Evolutionary conservation across 2,797 vertebrate species (phyloP).

Genomic region (Cyclura pinguis): DNA sequence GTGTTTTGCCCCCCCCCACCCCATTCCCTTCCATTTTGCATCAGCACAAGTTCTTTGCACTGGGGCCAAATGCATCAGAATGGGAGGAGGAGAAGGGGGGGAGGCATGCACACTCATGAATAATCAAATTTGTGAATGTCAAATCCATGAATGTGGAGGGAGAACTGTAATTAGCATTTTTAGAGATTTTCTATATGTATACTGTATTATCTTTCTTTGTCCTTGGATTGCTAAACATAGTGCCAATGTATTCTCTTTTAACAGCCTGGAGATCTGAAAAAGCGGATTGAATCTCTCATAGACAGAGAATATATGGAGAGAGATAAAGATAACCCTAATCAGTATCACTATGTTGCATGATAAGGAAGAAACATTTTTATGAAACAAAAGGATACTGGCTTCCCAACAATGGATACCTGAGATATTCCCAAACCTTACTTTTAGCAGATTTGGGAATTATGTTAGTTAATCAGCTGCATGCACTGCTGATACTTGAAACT

Average conservation of each 20-base stretch:
- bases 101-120: no score
- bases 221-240: slow-evolving; percentile 28
- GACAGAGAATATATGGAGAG: slow-evolving; percentile 98
- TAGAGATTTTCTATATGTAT: not conserved
- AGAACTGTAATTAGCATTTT: not conserved
- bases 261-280: slow-evolving; percentile 95
- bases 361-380: slow-evolving; percentile 36
- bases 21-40: no score
- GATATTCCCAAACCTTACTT: slow-evolving; percentile 67
- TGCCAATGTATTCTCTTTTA: slow-evolving; percentile 57
- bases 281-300: slow-evolving; percentile 95
- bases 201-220: not conserved
- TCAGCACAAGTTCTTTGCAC: no score
- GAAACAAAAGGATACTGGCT: slow-evolving; percentile 53
- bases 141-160: no score
- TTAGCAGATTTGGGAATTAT: slow-evolving; percentile 69
- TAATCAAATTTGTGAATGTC: no score
- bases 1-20: no score
- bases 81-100: no score
- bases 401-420: slow-evolving; percentile 62
- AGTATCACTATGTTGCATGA: slow-evolving; percentile 97
- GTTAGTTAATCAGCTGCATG: slow-evolving; percentile 64
- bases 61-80: no score
- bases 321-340: slow-evolving; percentile 94
- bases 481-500: slow-evolving; percentile 57